Evolutionary conservation across 1,140 invertebrate genomes (phyloP), one percentile per base, ranked within the genome.

Genomic region (Pteromalus puparum): DNA sequence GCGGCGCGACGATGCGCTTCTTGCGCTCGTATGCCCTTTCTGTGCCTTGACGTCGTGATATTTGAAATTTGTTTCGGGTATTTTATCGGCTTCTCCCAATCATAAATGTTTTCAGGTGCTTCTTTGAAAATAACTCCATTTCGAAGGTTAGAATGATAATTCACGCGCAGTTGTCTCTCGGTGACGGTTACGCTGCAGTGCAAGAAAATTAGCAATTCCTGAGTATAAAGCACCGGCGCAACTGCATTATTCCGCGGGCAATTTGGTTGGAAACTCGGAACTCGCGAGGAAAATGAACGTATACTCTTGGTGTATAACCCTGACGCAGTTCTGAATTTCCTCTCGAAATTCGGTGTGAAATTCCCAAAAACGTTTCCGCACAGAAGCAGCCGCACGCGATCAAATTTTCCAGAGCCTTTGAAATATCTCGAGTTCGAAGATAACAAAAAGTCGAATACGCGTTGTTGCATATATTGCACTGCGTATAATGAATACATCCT

Each of bases 221-320:
- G 10, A n/a, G 68, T 1, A 42, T n/a, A 38, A 30, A 74, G 34
- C 34, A 74, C 5, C 24, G 3, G 28, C 34, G 21, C 38, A 74
- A 74, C 15, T 38, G 73, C 73, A 74, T 42, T 74, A n/a, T 34
- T 73, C 30, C 7, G 6, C 18, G 3, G 13, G 73, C 73, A 42
- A 74, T 42, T 74, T 42, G 38, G 38, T 72, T 72, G 30, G 68
- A 72, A 72, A 72, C 68, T 72, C 68, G 1, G 26, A 72, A 72
- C 68, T 34, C 26, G 12, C 26, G 21, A 30, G 26, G 38, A 34
- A 72, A 72, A 72, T 18, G 26, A 12, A 30, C 1, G 13, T 70
- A 28, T 26, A 70, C 21, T 70, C 38, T 42, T 42, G 38, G 38
- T 42, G 1, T 10, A 42, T 1, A 42, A 42, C 38, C 7, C 30